Evolutionary conservation across 2,888 invertebrate species (phyloP).

Genomic region (Lasioglossum vierecki): DNA sequence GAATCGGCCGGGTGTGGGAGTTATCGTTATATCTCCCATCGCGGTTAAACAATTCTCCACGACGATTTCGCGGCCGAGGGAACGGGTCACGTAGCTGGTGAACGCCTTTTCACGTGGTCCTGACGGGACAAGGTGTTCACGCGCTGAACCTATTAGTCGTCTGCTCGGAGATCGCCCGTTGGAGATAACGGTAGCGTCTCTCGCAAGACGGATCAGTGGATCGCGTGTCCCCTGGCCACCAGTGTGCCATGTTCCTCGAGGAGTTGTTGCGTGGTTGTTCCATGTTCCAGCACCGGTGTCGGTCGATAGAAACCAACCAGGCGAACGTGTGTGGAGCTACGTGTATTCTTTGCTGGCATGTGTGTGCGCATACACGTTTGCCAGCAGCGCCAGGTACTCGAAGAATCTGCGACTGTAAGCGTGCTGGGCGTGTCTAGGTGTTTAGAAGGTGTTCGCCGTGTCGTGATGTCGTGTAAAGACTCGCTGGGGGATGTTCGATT

Average conservation of each 20-base stretch:
- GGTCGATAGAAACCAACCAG: constrained; percentile 65
- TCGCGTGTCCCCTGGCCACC: constrained; percentile 77
- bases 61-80: constrained; percentile 46
- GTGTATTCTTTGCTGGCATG: not conserved
- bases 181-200: constrained; percentile 82
- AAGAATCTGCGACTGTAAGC: constrained; percentile 21
- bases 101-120: constrained; percentile 73
- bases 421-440: constrained; percentile 17
- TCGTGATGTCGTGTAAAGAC: constrained; percentile 42
- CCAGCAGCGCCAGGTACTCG: not conserved
- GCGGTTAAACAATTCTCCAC: constrained; percentile 61
- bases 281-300: constrained; percentile 40
- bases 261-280: constrained; percentile 60
- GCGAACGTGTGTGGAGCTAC: not conserved
- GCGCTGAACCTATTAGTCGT: constrained; percentile 78
- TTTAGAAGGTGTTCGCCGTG: constrained; percentile 31
- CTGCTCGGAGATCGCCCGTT: constrained; percentile 70
- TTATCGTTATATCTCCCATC: constrained; percentile 55
- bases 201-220: constrained; percentile 82
- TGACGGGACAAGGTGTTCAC: constrained; percentile 75
- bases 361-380: not conserved
- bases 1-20: constrained; percentile 23
- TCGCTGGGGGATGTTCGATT: constrained; percentile 34
- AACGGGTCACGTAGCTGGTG: constrained; percentile 36
- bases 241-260: constrained; percentile 68